Percentiles rank a stretch among this genome's conserved stretches.
phyloP scores from a whole-genome alignment of 1,140 invertebrate genomes.

The Lordiphosa mommai region DNA sequence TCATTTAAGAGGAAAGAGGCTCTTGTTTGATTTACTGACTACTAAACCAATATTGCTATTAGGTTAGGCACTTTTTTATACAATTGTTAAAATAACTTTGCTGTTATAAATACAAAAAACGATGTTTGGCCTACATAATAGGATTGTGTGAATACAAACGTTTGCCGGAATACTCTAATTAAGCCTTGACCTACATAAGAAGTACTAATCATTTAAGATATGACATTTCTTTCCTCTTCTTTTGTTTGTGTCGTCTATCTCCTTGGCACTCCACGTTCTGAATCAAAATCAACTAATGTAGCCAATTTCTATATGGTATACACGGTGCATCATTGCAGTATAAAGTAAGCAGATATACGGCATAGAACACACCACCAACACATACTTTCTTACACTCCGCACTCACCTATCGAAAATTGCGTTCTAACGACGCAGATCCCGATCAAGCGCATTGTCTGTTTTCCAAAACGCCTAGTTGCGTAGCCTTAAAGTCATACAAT shows the following conservation, averaged over 20 bases:
- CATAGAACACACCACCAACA: no score
- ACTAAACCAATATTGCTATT: no score
- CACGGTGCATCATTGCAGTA: constrained; percentile 1
- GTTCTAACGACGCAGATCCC: no score
- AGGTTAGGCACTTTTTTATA: no score
- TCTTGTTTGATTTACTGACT: no score
- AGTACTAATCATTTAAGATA: constrained; percentile 43
- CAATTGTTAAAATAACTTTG: no score
- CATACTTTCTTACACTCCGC: constrained; percentile 11
- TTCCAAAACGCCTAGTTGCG: no score
- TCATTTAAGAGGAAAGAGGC: no score
- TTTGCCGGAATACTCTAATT: constrained; percentile 5
- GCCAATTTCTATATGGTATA: background rate
- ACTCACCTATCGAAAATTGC: constrained; percentile 34
- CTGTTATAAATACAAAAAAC: no score
- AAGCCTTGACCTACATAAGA: constrained; percentile 24
- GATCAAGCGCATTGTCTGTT: no score
- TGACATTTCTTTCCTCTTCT: constrained; percentile 44
- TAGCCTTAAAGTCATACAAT: no score
- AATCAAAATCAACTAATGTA: constrained; percentile 16
- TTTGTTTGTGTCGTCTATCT: constrained; percentile 42
- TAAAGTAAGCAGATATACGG: background rate
- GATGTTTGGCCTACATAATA: no score
- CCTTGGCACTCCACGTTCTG: constrained; percentile 11
- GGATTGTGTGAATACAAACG: background rate